Base-by-base conservation (phyloP, 2,797 vertebrate genomes). In the Chiroxiphia lanceolata region DNA sequence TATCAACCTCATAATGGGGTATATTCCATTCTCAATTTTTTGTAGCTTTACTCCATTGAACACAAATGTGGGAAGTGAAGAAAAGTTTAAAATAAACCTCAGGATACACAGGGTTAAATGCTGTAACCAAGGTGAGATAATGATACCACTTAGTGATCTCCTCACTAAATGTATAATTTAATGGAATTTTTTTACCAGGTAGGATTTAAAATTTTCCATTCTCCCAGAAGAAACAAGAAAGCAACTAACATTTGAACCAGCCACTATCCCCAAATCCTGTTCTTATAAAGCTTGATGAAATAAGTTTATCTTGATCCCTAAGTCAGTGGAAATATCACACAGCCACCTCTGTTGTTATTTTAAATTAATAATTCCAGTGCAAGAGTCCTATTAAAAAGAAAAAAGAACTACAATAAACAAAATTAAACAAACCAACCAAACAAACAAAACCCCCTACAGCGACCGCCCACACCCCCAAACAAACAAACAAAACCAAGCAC, bases 311-410 rank as follows among this genome's bases (percentile, higher is more conserved):
- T 76, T 47, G 36, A 29, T 60, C 40, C n/a, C 3, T 75, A 19
- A 45, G 18, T 60, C 42, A 53, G 10, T 42, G 40, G n/a, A 70
- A 60, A 34, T 57, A 57, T 5, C 34, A 76, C 4, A 65, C 9
- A 80, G 7, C 3, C 17, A 71, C 34, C 3, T 77, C 23, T 87
- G 80, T 8, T 19, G 50, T 38, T 64, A 31, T 42, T 91, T 88
- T 67, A 15, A 47, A 42, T 68, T 5, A 70, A 59, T 67, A 79
- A 45, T 64, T 89, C 19, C 23, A 59, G 5, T 34, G 10, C 29
- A 13, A 42, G 2, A 3, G 1, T 2, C 2, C 18, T 56, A 10
- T 44, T 50, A 29, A 65, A 75, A 70, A 45, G 26, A 1, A 4
- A 59, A 38, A 48, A 26, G 38, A 27, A 3, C 2, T 12, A 3